These are phyloP conservation scores for Limnothrissa miodon DNA, from an alignment of 2,113 vertebrate genomes.

Conservation along the genomic window DNA sequence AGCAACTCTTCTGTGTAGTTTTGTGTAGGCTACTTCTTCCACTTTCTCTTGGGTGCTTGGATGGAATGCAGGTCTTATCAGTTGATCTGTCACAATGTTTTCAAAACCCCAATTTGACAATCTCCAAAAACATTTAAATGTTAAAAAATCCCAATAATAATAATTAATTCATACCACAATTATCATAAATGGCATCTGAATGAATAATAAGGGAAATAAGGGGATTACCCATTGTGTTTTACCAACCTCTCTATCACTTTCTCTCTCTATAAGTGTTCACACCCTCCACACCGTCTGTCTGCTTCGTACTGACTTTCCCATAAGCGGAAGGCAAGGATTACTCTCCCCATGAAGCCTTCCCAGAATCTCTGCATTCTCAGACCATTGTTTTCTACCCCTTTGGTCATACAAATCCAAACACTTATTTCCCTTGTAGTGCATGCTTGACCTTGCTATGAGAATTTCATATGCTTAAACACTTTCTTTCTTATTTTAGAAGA, in stretches of 20 bases:
- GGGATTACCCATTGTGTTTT: not conserved
- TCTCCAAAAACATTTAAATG: not conserved
- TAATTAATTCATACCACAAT: not conserved
- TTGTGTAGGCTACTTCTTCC: no score
- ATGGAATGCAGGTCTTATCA: not conserved
- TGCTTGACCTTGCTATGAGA: not conserved
- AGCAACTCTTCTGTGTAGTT: no score
- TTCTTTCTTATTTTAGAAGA: no score
- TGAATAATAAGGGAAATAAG: not conserved
- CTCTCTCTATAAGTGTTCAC: not conserved
- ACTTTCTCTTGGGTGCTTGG: no score
- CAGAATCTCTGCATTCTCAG: not conserved
- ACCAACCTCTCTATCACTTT: not conserved
- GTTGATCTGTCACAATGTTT: not conserved
- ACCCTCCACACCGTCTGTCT: not conserved
- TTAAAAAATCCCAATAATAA: not conserved
- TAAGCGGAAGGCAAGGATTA: not conserved
- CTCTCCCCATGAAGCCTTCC: not conserved
- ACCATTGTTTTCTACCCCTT: not conserved
- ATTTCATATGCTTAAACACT: no score
- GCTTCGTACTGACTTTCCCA: slow-evolving; percentile 25
- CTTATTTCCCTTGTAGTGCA: not conserved
- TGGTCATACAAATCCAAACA: not conserved
- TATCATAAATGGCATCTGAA: not conserved
- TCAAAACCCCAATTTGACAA: not conserved